Base-by-base conservation (phyloP, 2,888 invertebrate species). In the Heteromyza rotundicornis region DNA sequence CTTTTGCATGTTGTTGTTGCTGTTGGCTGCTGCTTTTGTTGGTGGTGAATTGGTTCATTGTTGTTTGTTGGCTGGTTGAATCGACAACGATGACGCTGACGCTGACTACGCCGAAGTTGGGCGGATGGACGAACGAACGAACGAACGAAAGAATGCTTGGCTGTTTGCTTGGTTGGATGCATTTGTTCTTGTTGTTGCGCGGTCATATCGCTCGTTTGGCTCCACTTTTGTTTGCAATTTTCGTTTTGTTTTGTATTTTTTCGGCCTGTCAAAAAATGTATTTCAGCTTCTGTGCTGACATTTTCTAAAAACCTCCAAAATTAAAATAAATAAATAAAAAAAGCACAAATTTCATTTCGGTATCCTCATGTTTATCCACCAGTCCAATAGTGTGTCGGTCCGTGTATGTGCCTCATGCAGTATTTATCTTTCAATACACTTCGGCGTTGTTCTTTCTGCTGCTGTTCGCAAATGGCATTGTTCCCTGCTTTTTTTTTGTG, bases 21-120 rank as follows among this genome's bases (percentile, higher is more conserved):
- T 59, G 52, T 40, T 59, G 23, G 16, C 27, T 56, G 51, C 27
- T 56, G 24, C 19, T 44, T 23, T 32, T 54, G 49, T 55, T 50
- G 47, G 2, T 47, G 17, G 17, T 47, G 47, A 20, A 20, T 47
- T 20, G 17, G 47, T 19, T 47, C 20, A 8, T 47, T 47, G 47
- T 47, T 20, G 47, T 47, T 47, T 47, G 5, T 47, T 19, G 2
- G 40, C 14, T n/a, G 40, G 5, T 40, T n/a, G n/a, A n/a, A n/a
- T n/a, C n/a, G n/a, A n/a, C n/a, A n/a, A n/a, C n/a, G n/a, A n/a
- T n/a, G 7, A 12, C n/a, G 40, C 40, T 7, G 10, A 14, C 8
- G 12, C n/a, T 40, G 40, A 12, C n/a, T 32, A 32, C 32, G 32
- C 5, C 12, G 12, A 5, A 5, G 32, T 12, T 40, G 40, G 40